phyloP scores from a whole-genome alignment of 2,888 invertebrate genomes.

The Isoperla grammatica region DNA sequence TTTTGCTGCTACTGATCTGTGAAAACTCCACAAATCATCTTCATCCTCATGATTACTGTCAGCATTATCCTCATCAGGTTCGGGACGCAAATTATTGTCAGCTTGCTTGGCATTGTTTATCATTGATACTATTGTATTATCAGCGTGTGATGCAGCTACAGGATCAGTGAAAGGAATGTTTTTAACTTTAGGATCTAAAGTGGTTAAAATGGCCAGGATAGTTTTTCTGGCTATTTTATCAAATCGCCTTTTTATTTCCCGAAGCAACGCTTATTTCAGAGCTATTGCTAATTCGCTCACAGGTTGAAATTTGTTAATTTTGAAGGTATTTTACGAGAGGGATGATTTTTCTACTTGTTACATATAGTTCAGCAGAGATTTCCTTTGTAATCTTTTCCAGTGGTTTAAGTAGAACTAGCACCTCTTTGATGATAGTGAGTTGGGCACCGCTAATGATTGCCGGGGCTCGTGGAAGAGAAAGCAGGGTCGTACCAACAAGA shows the following conservation, averaged over 20 bases:
- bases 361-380: slow-evolving; percentile 30
- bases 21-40: no score
- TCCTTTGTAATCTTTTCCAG: slow-evolving; percentile 30
- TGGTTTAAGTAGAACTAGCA: slow-evolving; percentile 27
- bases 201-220: slow-evolving; percentile 34
- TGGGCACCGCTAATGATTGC: slow-evolving; percentile 30
- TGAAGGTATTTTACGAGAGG: slow-evolving; percentile 27
- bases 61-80: no score
- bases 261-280: not conserved
- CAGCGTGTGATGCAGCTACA: no score
- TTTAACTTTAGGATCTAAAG: slow-evolving; percentile 36
- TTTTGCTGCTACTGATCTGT: no score
- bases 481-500: slow-evolving; percentile 18
- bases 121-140: no score
- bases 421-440: slow-evolving; percentile 25
- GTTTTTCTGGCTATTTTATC: slow-evolving; percentile 5
- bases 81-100: no score
- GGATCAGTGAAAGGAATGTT: slow-evolving; percentile 35
- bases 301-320: not conserved
- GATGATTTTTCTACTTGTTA: slow-evolving; percentile 30
- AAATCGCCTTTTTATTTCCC: slow-evolving; percentile 5
- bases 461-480: slow-evolving; percentile 27
- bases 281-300: not conserved
- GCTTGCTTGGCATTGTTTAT: no score
- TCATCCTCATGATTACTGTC: no score